Evolutionary conservation across 2,113 vertebrate genomes (phyloP).

Genomic region (Pseudolaguvia tuberculata): DNA sequence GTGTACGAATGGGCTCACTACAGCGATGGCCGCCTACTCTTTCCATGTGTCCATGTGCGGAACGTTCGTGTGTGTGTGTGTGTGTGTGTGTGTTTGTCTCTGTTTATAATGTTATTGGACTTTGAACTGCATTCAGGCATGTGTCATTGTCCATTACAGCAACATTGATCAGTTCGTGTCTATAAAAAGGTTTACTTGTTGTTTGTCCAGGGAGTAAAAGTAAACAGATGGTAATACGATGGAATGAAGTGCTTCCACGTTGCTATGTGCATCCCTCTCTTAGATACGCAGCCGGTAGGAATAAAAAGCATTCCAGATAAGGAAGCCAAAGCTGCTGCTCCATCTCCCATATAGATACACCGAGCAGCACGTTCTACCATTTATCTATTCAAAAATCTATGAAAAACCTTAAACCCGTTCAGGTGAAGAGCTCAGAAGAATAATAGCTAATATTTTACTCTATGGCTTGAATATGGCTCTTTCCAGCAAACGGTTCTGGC

Average conservation of each 20-base stretch:
- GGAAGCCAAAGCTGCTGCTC: background rate
- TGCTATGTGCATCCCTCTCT: background rate
- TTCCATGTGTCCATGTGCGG: background rate
- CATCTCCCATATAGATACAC: background rate
- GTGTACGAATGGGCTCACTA: background rate
- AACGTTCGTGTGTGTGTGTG: background rate
- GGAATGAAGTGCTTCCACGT: background rate
- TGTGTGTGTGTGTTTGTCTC: background rate
- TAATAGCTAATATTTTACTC: background rate
- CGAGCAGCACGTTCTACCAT: background rate
- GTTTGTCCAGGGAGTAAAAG: background rate
- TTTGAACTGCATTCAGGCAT: background rate
- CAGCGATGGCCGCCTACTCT: background rate
- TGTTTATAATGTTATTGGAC: background rate
- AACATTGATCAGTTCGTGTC: conserved; percentile 6
- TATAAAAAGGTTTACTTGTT: conserved; percentile 16
- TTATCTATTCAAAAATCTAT: background rate
- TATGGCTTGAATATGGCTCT: background rate
- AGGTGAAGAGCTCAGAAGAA: background rate
- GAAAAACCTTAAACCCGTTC: background rate
- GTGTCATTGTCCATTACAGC: conserved; percentile 5
- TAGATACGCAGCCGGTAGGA: background rate
- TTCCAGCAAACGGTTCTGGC: background rate
- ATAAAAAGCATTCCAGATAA: background rate
- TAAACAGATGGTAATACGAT: background rate